Conservation (phyloP, 2,113 vertebrate genomes). For the Henicopernis longicauda region DNA sequence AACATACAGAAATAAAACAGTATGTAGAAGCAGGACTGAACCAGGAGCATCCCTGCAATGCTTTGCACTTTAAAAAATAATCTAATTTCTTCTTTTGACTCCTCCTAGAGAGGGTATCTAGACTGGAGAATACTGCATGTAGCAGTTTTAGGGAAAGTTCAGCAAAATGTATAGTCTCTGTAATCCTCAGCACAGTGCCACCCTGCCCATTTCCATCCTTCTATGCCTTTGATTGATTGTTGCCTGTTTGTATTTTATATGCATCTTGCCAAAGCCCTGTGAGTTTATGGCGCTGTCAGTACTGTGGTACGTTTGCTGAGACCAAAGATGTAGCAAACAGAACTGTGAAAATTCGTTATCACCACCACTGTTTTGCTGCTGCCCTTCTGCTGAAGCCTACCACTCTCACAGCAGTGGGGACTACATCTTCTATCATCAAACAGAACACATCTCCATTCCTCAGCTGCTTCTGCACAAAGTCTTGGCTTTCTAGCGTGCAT, state of each 20-base stretch:
- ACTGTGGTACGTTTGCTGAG: not conserved
- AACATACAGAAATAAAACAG: not conserved
- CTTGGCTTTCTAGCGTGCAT: not conserved
- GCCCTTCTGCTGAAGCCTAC: not conserved
- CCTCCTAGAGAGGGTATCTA: not conserved
- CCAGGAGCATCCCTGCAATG: not conserved
- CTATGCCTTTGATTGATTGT: not conserved
- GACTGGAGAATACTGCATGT: not conserved
- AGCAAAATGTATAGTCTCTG: not conserved
- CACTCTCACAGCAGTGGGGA: not conserved
- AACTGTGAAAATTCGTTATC: not conserved
- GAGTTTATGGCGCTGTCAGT: not conserved
- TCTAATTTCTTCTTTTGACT: not conserved
- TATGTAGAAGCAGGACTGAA: not conserved
- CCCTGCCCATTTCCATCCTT: not conserved
- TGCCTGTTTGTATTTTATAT: not conserved
- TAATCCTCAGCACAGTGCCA: not conserved
- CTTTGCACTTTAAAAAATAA: not conserved
- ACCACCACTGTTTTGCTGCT: not conserved
- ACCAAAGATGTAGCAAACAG: not conserved
- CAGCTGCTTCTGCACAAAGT: not conserved
- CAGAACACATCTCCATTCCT: not conserved
- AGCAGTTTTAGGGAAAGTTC: not conserved
- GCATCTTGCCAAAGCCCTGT: not conserved
- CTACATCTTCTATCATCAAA: not conserved